phyloP scores from a whole-genome alignment of 1,140 invertebrate genomes.

The Neelides sp. region DNA sequence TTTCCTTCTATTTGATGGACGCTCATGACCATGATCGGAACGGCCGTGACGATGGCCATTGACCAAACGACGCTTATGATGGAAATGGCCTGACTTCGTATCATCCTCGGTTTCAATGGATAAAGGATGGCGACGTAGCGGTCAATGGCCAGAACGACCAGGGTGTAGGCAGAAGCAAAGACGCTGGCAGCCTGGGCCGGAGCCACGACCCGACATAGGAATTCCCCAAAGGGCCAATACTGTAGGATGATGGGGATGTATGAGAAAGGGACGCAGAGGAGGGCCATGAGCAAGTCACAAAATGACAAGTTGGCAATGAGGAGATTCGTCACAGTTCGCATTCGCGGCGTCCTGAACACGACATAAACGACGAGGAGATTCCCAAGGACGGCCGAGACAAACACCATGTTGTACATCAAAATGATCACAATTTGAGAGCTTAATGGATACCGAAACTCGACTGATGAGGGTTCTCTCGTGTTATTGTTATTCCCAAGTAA shows the following conservation, averaged over 20 bases:
- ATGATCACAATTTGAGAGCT: conserved; percentile 51
- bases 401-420: conserved; percentile 56
- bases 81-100: conserved; percentile 51
- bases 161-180: conserved; percentile 54
- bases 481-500: background rate
- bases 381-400: conserved; percentile 57
- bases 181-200: conserved; percentile 49
- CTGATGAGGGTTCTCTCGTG: background rate
- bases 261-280: conserved; percentile 73
- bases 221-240: conserved; percentile 67
- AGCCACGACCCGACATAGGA: conserved; percentile 63
- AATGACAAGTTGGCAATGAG: conserved; percentile 73
- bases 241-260: conserved; percentile 58
- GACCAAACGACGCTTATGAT: conserved; percentile 62
- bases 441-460: background rate
- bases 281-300: conserved; percentile 66
- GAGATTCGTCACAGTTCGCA: conserved; percentile 73
- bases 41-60: conserved; percentile 62
- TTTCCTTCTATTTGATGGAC: background rate
- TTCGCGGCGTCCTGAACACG: conserved; percentile 56
- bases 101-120: conserved; percentile 63
- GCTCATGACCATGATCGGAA: conserved; percentile 60
- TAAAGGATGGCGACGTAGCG: conserved; percentile 75
- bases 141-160: conserved; percentile 71
- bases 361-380: conserved; percentile 70